Percentiles rank a stretch among this genome's conserved stretches.
Conservation (phyloP, 1,140 invertebrate species). For the Aphis gossypii region DNA sequence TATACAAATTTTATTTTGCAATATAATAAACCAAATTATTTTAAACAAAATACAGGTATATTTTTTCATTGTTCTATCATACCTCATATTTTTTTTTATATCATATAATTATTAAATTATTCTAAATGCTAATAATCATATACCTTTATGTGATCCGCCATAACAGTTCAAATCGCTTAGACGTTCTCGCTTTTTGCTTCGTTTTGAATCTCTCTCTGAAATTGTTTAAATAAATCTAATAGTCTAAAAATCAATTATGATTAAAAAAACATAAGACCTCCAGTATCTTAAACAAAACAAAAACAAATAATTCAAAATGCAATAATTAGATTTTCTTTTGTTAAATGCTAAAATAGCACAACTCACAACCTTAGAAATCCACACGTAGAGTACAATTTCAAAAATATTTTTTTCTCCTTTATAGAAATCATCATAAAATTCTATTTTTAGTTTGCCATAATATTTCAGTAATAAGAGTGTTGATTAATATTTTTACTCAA, state of each 20-base stretch:
- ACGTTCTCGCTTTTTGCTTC: slow-evolving; percentile 72
- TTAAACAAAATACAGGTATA: neutral
- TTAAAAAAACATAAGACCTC: neutral
- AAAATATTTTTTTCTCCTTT: neutral
- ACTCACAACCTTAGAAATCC: neutral
- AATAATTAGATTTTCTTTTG: slow-evolving; percentile 9
- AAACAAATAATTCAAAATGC: slow-evolving; percentile 15
- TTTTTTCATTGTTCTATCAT: neutral
- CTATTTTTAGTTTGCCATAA: neutral
- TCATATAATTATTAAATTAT: slow-evolving; percentile 8
- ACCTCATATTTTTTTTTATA: neutral
- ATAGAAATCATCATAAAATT: neutral
- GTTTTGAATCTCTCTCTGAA: slow-evolving; percentile 64
- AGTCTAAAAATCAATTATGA: slow-evolving; percentile 44
- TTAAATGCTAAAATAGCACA: neutral
- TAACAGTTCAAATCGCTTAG: slow-evolving; percentile 75
- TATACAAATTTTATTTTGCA: neutral
- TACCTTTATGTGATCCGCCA: slow-evolving; percentile 75
- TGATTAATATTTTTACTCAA: neutral
- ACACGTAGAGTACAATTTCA: neutral
- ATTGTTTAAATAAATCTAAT: slow-evolving; percentile 55
- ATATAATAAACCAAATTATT: neutral
- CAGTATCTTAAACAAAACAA: slow-evolving; percentile 4
- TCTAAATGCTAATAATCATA: slow-evolving; percentile 58
- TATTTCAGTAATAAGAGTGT: too few species aligned